Evolutionary conservation across 2,888 invertebrate species (phyloP), one percentile per base, ranked within the genome.

Genomic region (Ptilodon capucinus): DNA sequence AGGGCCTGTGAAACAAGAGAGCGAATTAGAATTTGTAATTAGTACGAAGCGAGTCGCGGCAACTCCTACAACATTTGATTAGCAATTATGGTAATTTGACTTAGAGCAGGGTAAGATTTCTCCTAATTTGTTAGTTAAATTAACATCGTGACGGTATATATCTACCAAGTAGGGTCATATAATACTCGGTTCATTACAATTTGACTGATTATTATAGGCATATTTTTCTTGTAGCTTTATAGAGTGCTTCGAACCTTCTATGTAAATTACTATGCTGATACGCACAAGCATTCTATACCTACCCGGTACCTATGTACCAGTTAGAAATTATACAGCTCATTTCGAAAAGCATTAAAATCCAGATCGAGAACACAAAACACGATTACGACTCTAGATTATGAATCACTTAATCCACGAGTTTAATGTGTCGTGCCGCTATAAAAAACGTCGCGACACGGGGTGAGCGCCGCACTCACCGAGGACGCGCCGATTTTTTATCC

Each of bases 31-130:
- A 90, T 90, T 89, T 87, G 83, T 90, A 91, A 91, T 90, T 90
- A 90, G 86, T 75, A 75, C 76, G 81, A 76, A 78, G 81, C 81
- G 74, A 79, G 61, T 49, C 75, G 74, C 76, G 74, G 80, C 81
- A 77, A 80, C 84, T 84, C 84, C 83, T 82, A 85, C 86, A 84
- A 84, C 88, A 84, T 90, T 90, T 91, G 90, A 90, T 91, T 90
- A 91, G 84, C 88, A 88, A 91, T 91, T 91, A 91, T 90, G 90
- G 78, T 87, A 91, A 91, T 91, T 86, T 82, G 84, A 84, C 87
- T 90, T 82, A 84, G 85, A 87, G 84, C 84, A 83, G 86, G 86
- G 86, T 87, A 86, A 90, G 86, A 91, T 88, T 89, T 83, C 84
- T 81, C 70, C 82, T 84, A 86, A 88, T 91, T 91, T 88, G 86